Conservation (phyloP, 1,140 invertebrate genomes). For the Lasioglossum albipes region DNA sequence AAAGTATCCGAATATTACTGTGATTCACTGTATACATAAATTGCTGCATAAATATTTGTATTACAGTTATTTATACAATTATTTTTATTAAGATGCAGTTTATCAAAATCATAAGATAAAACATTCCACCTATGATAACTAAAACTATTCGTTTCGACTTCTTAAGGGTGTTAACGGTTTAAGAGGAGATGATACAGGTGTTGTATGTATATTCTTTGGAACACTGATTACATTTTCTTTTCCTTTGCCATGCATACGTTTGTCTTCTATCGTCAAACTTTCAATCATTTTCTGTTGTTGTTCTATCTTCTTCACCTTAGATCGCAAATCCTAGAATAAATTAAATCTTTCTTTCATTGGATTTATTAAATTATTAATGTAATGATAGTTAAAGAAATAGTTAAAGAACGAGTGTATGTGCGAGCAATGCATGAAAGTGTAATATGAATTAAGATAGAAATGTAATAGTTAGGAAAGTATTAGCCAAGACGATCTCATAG, state of each 20-base stretch:
- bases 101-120: neutral
- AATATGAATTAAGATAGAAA: neutral
- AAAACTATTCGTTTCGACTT: slow-evolving; percentile 72
- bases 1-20: no score
- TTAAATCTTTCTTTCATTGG: slow-evolving; percentile 11
- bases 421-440: no score
- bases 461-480: no score
- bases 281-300: slow-evolving; percentile 69
- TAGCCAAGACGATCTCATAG: no score
- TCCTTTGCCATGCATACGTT: slow-evolving; percentile 68
- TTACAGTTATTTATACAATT: neutral
- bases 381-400: neutral
- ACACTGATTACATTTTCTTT: slow-evolving; percentile 73
- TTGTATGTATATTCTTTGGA: slow-evolving; percentile 53
- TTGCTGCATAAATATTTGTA: neutral
- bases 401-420: no score
- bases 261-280: slow-evolving; percentile 68
- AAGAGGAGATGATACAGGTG: slow-evolving; percentile 71
- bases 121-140: slow-evolving; percentile 7
- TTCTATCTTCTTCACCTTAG: slow-evolving; percentile 67
- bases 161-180: slow-evolving; percentile 72
- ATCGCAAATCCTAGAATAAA: slow-evolving; percentile 72
- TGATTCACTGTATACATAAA: neutral
- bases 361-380: neutral
- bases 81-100: neutral